Percentiles rank a stretch among this genome's conserved stretches.
Evolutionary conservation across 2,888 invertebrate genomes (phyloP).

Genomic region (Calliopum simillimum): DNA sequence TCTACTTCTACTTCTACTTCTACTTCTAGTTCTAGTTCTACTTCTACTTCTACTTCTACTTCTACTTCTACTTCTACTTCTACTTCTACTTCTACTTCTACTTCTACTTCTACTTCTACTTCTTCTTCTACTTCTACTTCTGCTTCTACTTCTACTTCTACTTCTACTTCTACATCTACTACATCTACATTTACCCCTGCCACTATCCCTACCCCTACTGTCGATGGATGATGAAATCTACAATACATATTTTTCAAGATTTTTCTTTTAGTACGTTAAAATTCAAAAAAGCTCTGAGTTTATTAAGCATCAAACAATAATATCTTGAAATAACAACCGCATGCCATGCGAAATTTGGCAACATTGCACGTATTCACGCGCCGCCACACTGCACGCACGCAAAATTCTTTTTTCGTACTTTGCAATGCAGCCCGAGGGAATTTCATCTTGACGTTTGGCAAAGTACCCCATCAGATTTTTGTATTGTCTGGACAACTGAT

Average conservation of each 20-base stretch:
- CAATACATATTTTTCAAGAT: too few species aligned
- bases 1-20: too few species aligned
- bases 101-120: constrained; percentile 26
- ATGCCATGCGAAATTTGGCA: constrained; percentile 21
- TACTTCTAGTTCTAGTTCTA: too few species aligned
- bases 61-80: neutral
- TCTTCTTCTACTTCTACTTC: constrained; percentile 38
- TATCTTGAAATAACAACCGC: too few species aligned
- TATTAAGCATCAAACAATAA: too few species aligned
- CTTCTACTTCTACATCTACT: constrained; percentile 43
- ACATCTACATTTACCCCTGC: neutral
- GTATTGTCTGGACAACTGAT: neutral
- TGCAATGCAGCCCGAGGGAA: constrained; percentile 45
- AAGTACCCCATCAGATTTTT: constrained; percentile 39
- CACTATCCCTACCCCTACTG: neutral
- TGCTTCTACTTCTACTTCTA: constrained; percentile 56
- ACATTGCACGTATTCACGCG: neutral
- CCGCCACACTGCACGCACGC: too few species aligned
- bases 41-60: neutral
- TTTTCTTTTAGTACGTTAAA: too few species aligned
- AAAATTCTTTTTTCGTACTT: constrained; percentile 39
- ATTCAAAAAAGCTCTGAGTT: too few species aligned
- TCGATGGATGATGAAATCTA: too few species aligned
- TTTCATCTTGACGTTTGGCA: constrained; percentile 22
- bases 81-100: neutral